Evolutionary conservation across 2,797 vertebrate species (phyloP).

Genomic region (Chaetophractus vellerosus): DNA sequence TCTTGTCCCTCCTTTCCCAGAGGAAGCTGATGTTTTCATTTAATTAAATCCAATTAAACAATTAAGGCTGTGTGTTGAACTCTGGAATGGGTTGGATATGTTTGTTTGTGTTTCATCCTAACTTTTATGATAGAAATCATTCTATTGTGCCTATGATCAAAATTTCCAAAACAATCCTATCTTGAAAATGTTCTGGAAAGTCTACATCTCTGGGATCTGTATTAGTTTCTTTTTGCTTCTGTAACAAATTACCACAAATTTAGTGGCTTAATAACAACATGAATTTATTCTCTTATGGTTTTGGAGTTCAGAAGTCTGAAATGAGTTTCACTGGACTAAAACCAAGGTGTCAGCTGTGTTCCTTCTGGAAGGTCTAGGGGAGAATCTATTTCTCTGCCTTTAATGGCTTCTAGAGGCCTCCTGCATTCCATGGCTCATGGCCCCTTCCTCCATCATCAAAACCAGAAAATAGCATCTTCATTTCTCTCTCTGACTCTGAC

Average conservation of each 20-base stretch:
- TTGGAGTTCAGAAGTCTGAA: not conserved
- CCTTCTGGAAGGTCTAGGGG: not conserved
- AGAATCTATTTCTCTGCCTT: not conserved
- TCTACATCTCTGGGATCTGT: not conserved
- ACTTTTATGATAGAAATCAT: conserved; percentile 50
- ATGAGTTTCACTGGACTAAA: not conserved
- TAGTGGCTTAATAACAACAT: not conserved
- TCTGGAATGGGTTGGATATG: not conserved
- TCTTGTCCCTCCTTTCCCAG: conserved; percentile 7
- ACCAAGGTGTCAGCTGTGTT: too few species aligned
- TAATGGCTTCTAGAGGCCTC: not conserved
- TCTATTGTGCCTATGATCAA: not conserved
- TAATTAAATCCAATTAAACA: conserved; percentile 28
- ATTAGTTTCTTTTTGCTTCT: not conserved
- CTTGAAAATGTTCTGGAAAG: conserved; percentile 14
- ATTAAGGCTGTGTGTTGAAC: conserved; percentile 39
- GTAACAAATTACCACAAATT: not conserved
- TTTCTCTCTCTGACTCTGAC: not conserved
- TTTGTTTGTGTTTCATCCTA: conserved; percentile 12
- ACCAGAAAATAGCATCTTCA: not conserved
- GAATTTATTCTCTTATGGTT: not conserved
- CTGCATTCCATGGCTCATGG: not conserved
- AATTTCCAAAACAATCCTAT: not conserved
- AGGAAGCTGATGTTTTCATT: conserved; percentile 25
- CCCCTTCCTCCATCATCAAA: not conserved